A percentile compares a stretch with the other conserved stretches of the same genome.
These are phyloP conservation scores for Mythimna pallens DNA, from an alignment of 2,888 invertebrate genomes.

Conservation along the genomic window DNA sequence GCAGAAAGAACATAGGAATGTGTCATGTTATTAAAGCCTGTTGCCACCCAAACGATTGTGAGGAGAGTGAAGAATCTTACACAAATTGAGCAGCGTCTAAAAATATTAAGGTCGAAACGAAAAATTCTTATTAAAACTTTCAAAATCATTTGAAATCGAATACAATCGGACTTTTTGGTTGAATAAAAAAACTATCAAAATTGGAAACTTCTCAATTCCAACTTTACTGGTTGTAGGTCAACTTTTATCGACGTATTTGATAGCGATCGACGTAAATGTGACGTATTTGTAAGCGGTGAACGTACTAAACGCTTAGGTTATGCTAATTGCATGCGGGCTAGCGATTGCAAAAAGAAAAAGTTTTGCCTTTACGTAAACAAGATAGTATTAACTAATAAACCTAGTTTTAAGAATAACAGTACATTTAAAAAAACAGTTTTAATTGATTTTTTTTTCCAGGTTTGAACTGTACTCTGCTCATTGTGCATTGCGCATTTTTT, in stretches of 20 bases:
- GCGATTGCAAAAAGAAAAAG: slow-evolving; percentile 70
- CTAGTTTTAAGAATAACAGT: slow-evolving; percentile 54
- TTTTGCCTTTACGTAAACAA: slow-evolving; percentile 59
- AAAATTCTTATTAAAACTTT: background rate
- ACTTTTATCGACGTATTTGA: slow-evolving; percentile 61
- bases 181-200: background rate
- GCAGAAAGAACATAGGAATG: too few relatives aligned
- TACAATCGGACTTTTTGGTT: background rate
- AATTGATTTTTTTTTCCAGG: slow-evolving; percentile 9
- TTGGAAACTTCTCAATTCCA: slow-evolving; percentile 21
- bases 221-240: slow-evolving; percentile 39
- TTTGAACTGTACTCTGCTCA: background rate
- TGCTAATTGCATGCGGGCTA: slow-evolving; percentile 76
- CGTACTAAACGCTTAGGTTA: slow-evolving; percentile 73
- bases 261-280: slow-evolving; percentile 71
- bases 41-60: too few relatives aligned
- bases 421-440: background rate
- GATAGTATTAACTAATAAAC: slow-evolving; percentile 47
- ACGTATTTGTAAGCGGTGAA: slow-evolving; percentile 77
- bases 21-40: too few relatives aligned
- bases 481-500: background rate
- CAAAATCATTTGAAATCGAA: background rate
- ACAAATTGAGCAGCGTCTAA: too few relatives aligned
- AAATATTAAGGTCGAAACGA: too few relatives aligned
- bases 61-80: background rate